A percentile compares a stretch with the other conserved stretches of the same genome.
Conservation (phyloP, 2,888 invertebrate species). For the Dryocosmus kuriphilus region DNA sequence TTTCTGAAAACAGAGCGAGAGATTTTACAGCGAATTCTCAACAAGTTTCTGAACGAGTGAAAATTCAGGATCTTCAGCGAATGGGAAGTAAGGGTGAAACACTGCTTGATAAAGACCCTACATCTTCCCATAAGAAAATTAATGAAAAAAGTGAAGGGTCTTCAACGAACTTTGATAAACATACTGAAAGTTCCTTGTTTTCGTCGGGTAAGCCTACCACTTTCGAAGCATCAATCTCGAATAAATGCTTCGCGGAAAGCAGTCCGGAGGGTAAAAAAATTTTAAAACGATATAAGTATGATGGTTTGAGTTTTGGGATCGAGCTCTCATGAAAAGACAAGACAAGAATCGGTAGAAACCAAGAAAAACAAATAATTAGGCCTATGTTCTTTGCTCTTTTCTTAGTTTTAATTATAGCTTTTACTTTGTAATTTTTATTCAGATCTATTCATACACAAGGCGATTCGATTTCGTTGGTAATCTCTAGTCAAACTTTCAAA, state of each 20-base stretch:
- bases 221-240: slow-evolving; percentile 54
- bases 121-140: neutral
- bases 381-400: slow-evolving; percentile 2
- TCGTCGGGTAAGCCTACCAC: slow-evolving; percentile 46
- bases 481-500: slow-evolving; percentile 37
- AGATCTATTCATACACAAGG: slow-evolving; percentile 12
- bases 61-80: neutral
- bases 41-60: neutral
- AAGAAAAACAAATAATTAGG: slow-evolving; percentile 58
- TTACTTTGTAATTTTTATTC: slow-evolving; percentile 7
- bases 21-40: neutral
- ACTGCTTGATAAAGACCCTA: neutral
- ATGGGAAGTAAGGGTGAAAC: neutral
- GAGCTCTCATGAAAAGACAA: slow-evolving; percentile 25
- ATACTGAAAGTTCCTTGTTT: neutral
- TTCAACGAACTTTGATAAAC: slow-evolving; percentile 16
- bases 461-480: slow-evolving; percentile 31
- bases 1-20: slow-evolving; percentile 4
- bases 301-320: slow-evolving; percentile 46
- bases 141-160: neutral
- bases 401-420: slow-evolving; percentile 11
- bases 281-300: slow-evolving; percentile 65
- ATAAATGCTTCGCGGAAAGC: slow-evolving; percentile 59
- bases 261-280: slow-evolving; percentile 63
- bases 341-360: slow-evolving; percentile 50